phyloP scores from a whole-genome alignment of 2,797 vertebrate genomes.

The Sebastes trivittatus region DNA sequence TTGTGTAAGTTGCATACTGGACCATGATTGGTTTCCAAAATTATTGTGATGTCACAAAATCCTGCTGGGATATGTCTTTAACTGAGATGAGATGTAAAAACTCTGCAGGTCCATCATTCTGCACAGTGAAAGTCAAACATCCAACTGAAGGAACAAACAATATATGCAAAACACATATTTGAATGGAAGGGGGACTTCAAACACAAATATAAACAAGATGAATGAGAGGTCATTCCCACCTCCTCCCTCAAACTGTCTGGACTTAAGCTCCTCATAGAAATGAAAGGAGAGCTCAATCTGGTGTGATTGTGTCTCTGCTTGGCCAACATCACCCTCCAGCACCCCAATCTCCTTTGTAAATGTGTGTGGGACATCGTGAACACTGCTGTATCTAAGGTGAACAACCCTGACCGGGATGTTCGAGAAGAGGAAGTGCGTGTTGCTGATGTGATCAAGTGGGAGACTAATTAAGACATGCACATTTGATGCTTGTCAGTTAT shows the following conservation, averaged over 20 bases:
- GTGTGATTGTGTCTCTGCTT: background rate
- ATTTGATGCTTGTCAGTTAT: constrained; percentile 55
- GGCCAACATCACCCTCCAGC: background rate
- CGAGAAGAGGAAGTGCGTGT: background rate
- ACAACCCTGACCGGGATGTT: background rate
- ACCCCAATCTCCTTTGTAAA: background rate
- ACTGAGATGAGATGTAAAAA: background rate
- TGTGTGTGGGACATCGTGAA: background rate
- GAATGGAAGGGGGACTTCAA: background rate
- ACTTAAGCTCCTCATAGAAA: background rate
- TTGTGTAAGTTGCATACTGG: background rate
- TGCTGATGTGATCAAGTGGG: constrained; percentile 40
- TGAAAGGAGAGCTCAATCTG: background rate
- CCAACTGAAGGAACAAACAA: background rate
- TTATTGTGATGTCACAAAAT: background rate
- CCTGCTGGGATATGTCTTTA: background rate
- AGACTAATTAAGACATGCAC: constrained; percentile 51
- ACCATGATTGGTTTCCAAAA: background rate
- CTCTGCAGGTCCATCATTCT: background rate
- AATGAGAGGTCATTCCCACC: background rate
- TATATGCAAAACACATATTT: background rate
- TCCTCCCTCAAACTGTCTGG: background rate
- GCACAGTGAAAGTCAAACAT: background rate
- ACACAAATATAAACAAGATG: background rate
- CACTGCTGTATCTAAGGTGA: background rate